Percentiles rank a stretch among this genome's conserved stretches.
phyloP scores from a whole-genome alignment of 2,113 vertebrate species.

The Thamnaconus septentrionalis region DNA sequence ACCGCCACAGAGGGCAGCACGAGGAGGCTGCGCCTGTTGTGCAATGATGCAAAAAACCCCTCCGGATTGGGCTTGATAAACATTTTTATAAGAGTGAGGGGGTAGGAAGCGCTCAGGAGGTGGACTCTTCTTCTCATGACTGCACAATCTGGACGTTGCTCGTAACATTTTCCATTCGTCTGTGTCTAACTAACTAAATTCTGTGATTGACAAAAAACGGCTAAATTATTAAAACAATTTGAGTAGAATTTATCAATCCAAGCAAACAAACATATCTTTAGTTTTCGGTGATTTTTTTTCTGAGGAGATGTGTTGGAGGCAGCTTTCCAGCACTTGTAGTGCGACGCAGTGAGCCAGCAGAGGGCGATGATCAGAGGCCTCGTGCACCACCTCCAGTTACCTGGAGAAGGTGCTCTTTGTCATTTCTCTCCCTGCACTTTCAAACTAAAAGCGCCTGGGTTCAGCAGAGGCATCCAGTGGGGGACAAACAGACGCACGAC shows the following conservation, averaged over 20 bases:
- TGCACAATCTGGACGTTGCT: background rate
- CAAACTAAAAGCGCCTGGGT: background rate
- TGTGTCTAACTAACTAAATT: too few relatives aligned
- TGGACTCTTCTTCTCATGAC: background rate
- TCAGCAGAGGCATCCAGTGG: background rate
- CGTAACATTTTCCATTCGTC: too few relatives aligned
- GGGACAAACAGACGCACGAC: background rate
- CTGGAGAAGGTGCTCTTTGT: constrained; percentile 1
- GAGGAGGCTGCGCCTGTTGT: constrained; percentile 23
- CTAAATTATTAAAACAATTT: too few relatives aligned
- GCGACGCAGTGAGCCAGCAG: constrained; percentile 7
- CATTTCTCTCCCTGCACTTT: background rate
- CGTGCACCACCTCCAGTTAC: background rate
- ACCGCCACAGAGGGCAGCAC: constrained; percentile 18
- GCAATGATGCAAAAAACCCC: constrained; percentile 43
- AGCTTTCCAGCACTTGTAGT: background rate
- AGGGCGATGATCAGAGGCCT: constrained; percentile 11
- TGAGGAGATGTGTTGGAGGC: background rate
- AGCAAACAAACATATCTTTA: too few relatives aligned
- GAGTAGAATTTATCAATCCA: too few relatives aligned
- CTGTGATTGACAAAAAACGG: too few relatives aligned
- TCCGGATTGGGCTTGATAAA: constrained; percentile 34
- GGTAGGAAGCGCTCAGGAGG: background rate
- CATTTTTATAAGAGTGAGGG: constrained; percentile 23
- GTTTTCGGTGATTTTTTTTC: too few relatives aligned